Conservation (phyloP, 2,113 vertebrate genomes). For the Nothocercus nigrocapillus region DNA sequence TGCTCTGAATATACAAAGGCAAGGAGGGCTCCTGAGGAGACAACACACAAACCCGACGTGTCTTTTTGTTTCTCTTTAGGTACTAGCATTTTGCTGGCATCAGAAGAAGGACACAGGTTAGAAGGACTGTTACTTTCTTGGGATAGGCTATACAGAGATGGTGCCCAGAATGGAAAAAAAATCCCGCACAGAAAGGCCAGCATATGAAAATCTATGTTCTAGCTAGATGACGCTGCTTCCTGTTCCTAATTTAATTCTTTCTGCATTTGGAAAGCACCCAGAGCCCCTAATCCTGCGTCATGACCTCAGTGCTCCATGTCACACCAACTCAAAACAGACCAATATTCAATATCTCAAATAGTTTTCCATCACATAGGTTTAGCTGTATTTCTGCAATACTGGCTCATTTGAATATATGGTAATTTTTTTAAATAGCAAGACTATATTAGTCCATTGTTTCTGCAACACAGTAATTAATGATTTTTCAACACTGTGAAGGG, state of each 20-base stretch:
- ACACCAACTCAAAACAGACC: not conserved
- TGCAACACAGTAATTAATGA: not conserved
- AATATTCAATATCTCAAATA: not conserved
- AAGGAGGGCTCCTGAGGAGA: not conserved
- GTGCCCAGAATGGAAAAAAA: not conserved
- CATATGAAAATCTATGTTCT: not conserved
- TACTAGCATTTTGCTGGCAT: not conserved
- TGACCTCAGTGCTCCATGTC: not conserved
- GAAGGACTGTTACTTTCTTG: not conserved
- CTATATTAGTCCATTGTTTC: not conserved
- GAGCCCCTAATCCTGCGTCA: not conserved
- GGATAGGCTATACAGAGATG: not conserved
- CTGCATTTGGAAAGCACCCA: not conserved
- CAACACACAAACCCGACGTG: not conserved
- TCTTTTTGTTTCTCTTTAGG: not conserved
- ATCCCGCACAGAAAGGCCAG: not conserved
- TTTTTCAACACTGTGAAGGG: not conserved
- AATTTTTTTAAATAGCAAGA: not conserved
- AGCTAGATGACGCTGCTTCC: not conserved
- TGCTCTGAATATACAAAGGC: not conserved
- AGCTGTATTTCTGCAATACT: not conserved
- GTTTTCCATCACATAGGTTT: not conserved
- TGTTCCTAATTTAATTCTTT: not conserved
- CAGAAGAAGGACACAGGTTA: not conserved
- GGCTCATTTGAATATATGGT: not conserved